Percentiles rank a stretch among this genome's conserved stretches.
Conservation (phyloP, 2,888 invertebrate genomes). For the Xanthia icteritia region DNA sequence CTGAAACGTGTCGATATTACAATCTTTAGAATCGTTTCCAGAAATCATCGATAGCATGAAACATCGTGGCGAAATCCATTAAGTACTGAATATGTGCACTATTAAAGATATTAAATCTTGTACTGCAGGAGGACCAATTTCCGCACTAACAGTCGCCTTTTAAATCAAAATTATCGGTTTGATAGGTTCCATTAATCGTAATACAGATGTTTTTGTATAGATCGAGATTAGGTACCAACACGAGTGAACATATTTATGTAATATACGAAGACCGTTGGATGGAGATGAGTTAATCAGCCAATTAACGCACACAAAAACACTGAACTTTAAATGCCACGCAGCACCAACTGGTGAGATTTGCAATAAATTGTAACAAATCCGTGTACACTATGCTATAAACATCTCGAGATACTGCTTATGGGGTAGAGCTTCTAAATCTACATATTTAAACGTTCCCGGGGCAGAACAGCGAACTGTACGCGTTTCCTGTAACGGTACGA, state of each 20-base stretch:
- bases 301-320: slow-evolving; percentile 40
- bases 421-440: slow-evolving; percentile 45
- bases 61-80: slow-evolving; percentile 52
- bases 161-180: slow-evolving; percentile 52
- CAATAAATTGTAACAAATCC: slow-evolving; percentile 48
- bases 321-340: slow-evolving; percentile 36
- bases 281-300: slow-evolving; percentile 46
- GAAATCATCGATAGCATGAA: slow-evolving; percentile 48
- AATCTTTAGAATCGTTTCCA: slow-evolving; percentile 50
- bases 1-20: slow-evolving; percentile 50
- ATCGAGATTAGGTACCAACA: slow-evolving; percentile 33
- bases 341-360: slow-evolving; percentile 26
- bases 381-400: slow-evolving; percentile 46
- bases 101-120: slow-evolving; percentile 40
- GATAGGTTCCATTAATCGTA: slow-evolving; percentile 48
- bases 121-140: slow-evolving; percentile 37
- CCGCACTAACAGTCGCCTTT: slow-evolving; percentile 42
- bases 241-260: slow-evolving; percentile 8
- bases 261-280: slow-evolving; percentile 6
- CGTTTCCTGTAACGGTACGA: slow-evolving; percentile 45
- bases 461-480: slow-evolving; percentile 40
- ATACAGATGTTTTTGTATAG: slow-evolving; percentile 44
- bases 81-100: slow-evolving; percentile 47
- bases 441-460: slow-evolving; percentile 48
- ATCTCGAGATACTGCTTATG: slow-evolving; percentile 42